A percentile compares a stretch with the other conserved stretches of the same genome.
Evolutionary conservation across 2,113 vertebrate genomes (phyloP).

Genomic region (Leptobrachium ailaonicum): DNA sequence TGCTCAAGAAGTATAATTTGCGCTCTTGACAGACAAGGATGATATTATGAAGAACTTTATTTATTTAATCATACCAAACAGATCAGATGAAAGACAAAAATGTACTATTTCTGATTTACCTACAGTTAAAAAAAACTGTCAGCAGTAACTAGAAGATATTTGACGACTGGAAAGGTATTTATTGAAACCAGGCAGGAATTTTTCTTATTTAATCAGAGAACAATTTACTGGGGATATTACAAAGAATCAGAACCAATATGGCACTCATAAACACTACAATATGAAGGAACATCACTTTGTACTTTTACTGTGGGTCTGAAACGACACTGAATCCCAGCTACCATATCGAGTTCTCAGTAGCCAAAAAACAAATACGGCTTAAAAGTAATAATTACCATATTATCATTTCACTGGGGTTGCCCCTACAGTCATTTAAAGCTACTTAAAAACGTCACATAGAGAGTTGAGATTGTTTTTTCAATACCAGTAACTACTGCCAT

Average conservation of each 20-base stretch:
- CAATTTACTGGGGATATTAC: slow-evolving; percentile 24
- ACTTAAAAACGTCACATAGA: no score
- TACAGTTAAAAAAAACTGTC: slow-evolving; percentile 50
- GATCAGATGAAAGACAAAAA: slow-evolving; percentile 58
- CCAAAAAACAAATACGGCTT: no score
- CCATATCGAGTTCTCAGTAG: no score
- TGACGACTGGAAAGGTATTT: slow-evolving; percentile 39
- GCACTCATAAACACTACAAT: slow-evolving; percentile 19
- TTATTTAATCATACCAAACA: slow-evolving; percentile 59
- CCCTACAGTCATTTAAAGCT: no score
- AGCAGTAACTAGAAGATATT: slow-evolving; percentile 41
- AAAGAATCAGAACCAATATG: slow-evolving; percentile 6
- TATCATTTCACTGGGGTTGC: no score
- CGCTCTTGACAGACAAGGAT: slow-evolving; percentile 55
- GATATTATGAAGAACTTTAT: slow-evolving; percentile 58
- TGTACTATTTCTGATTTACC: slow-evolving; percentile 38
- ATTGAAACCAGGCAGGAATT: slow-evolving; percentile 47
- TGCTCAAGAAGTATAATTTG: slow-evolving; percentile 50
- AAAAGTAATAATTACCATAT: no score
- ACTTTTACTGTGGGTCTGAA: no score
- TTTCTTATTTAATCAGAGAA: slow-evolving; percentile 33
- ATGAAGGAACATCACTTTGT: background rate
- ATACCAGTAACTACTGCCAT: no score
- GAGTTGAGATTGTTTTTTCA: no score
- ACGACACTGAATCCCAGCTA: no score